Conservation (phyloP, 1,140 invertebrate genomes). For the Philopotamus ludificatus region DNA sequence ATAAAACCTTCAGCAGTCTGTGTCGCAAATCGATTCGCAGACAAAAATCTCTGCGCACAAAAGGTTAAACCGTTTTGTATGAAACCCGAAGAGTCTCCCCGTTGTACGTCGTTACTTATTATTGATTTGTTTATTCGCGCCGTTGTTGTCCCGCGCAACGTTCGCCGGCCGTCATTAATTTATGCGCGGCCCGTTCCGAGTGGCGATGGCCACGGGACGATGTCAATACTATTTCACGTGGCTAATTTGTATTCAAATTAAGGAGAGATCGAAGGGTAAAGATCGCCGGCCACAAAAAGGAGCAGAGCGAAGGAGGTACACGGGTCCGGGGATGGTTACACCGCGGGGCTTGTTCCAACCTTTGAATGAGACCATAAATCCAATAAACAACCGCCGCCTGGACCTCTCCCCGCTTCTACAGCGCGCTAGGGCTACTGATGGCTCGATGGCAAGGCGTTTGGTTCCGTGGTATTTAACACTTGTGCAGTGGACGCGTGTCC, state of each 20-base stretch:
- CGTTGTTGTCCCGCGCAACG: not conserved
- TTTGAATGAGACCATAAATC: conserved; percentile 41
- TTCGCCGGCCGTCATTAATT: not conserved
- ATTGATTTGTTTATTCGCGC: not conserved
- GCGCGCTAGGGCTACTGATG: conserved; percentile 23
- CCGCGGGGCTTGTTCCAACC: conserved; percentile 23
- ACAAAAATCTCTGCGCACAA: no score
- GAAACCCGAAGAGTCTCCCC: no score
- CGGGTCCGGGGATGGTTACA: conserved; percentile 32
- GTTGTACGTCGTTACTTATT: no score
- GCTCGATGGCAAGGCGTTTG: conserved; percentile 9
- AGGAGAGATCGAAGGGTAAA: conserved; percentile 16
- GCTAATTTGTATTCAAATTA: conserved; percentile 40
- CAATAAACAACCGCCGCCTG: conserved; percentile 9
- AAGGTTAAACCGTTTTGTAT: no score
- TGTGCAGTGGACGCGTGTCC: not conserved
- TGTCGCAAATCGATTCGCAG: no score
- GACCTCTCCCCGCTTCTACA: conserved; percentile 11
- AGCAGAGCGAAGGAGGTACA: conserved; percentile 15
- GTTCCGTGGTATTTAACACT: conserved; percentile 14
- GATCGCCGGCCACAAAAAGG: not conserved
- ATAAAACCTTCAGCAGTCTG: no score
- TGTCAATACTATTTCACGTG: conserved; percentile 11
- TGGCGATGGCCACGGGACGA: conserved; percentile 7
- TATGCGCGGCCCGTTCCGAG: not conserved